Percentiles rank a stretch among this genome's conserved stretches.
phyloP scores from a whole-genome alignment of 2,797 vertebrate species.

The Rhyacichthys aspro region DNA sequence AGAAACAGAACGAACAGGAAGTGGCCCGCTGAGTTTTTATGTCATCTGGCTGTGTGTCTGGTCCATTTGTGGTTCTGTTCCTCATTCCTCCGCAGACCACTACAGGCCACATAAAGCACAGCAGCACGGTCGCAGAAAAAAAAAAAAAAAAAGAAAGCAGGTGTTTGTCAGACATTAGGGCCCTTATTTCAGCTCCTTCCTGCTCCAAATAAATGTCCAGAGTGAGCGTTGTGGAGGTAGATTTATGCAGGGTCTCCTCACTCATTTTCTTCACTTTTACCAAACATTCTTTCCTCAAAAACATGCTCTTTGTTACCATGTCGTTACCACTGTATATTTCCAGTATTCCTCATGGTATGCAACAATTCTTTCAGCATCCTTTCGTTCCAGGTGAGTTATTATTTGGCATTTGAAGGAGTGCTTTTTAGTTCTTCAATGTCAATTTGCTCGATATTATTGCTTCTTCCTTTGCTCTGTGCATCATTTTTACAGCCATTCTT shows the following conservation, averaged over 20 bases:
- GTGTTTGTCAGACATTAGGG: constrained; percentile 36
- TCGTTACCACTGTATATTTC: too few species aligned
- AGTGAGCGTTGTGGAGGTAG: constrained; percentile 26
- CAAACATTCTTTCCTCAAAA: constrained; percentile 26
- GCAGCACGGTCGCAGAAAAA: constrained; percentile 42
- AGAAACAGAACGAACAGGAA: constrained; percentile 51
- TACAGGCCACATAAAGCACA: constrained; percentile 62
- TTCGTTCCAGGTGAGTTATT: too few species aligned
- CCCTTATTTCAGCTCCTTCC: constrained; percentile 49
- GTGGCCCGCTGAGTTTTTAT: constrained; percentile 71
- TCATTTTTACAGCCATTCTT: constrained; percentile 23
- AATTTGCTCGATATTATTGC: too few species aligned
- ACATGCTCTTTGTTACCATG: too few species aligned
- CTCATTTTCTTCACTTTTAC: constrained; percentile 15
- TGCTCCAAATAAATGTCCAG: constrained; percentile 34
- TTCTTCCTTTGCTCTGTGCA: constrained; percentile 3
- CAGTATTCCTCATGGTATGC: too few species aligned
- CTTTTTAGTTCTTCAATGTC: too few species aligned
- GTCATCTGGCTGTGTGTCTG: constrained; percentile 69
- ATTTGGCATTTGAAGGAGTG: too few species aligned
- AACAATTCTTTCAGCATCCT: too few species aligned
- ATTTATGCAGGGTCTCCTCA: constrained; percentile 35
- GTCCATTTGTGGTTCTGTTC: constrained; percentile 74
- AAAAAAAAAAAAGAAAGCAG: too few species aligned
- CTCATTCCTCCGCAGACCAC: constrained; percentile 69